Base-by-base conservation (phyloP, 2,113 vertebrate species). In the Oryzias javanicus region DNA sequence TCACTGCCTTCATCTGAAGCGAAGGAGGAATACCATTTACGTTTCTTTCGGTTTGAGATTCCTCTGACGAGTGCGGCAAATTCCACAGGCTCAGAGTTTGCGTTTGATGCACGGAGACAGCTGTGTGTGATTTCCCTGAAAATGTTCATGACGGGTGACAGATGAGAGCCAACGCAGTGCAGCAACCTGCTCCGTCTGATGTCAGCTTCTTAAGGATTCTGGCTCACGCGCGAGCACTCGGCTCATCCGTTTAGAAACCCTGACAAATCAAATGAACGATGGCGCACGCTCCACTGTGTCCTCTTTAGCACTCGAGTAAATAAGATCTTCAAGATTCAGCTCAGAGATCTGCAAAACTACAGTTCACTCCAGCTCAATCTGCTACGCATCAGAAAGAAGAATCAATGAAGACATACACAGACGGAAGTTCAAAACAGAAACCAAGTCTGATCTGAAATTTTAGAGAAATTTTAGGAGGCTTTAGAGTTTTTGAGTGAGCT, bases 291-390 rank as follows among this genome's bases (percentile, higher is more conserved):
- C 49, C 8, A 19, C 49, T 29, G 64, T 61, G 63, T 42, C 61
- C 62, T 72, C 51, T 20, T 65, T 65, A 40, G 42, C 18, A 20
- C 47, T 19, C 16, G 35, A 74, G 71, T 67, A 70, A 82, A 76
- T 63, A 60, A 60, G 60, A 52, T 76, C 57, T 66, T 44, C 16
- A 3, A 55, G 44, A 75, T 70, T 45, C 58, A 53, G 76, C 54
- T 54, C 54, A 53, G 49, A 53, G 55, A 19, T 78, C 70, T 14
- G 49, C 17, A 4, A 44, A 60, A 62, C 35, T 57, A 14, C 55
- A 19, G 52, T 67, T 72, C 55, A 48, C 42, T 73, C 70, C 52
- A 64, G 61, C 62, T 74, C 67, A 49, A 64, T 77, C 65, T 69
- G 40, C 57, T 51, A 72, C 40, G 41, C 35, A 46, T 65, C 20